Conservation (phyloP, 1,140 invertebrate species). For the Bemisia tabaci region DNA sequence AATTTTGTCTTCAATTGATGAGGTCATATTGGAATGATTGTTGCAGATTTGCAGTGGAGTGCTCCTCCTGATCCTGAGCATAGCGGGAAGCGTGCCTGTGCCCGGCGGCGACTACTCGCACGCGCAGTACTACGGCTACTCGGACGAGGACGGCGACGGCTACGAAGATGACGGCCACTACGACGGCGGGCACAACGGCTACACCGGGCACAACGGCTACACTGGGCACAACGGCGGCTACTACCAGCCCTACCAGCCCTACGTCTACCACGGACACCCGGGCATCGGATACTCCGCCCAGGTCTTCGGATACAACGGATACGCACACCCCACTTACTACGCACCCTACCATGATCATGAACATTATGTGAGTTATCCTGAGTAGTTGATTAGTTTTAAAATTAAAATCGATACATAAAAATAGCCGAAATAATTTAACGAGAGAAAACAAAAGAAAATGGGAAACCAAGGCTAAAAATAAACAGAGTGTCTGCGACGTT, state of each 20-base stretch:
- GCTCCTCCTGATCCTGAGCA: not conserved
- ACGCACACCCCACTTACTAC: slow-evolving; percentile 12
- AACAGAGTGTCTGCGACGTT: slow-evolving; percentile 5
- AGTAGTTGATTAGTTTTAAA: no score
- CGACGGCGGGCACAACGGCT: slow-evolving; percentile 35
- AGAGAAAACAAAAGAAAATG: no score
- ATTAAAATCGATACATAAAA: no score
- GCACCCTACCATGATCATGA: slow-evolving; percentile 25
- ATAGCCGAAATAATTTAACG: no score
- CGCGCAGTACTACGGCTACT: slow-evolving; percentile 30
- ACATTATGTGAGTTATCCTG: slow-evolving; percentile 23
- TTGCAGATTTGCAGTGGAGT: not conserved
- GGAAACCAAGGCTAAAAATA: no score
- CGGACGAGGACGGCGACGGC: slow-evolving; percentile 41
- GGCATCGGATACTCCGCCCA: not conserved
- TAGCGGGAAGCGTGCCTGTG: not conserved
- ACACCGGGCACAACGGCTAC: slow-evolving; percentile 5
- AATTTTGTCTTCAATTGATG: no score
- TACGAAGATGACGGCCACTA: slow-evolving; percentile 23
- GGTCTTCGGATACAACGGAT: not conserved
- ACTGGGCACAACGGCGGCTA: not conserved
- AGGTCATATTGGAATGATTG: no score
- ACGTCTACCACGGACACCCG: not conserved
- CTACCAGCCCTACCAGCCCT: not conserved
- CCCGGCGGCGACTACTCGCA: not conserved